Percentiles rank a stretch among this genome's conserved stretches.
These are phyloP conservation scores for Mesorhabditis spiculigera DNA, from an alignment of 2,888 invertebrate species.

Conservation along the genomic window DNA sequence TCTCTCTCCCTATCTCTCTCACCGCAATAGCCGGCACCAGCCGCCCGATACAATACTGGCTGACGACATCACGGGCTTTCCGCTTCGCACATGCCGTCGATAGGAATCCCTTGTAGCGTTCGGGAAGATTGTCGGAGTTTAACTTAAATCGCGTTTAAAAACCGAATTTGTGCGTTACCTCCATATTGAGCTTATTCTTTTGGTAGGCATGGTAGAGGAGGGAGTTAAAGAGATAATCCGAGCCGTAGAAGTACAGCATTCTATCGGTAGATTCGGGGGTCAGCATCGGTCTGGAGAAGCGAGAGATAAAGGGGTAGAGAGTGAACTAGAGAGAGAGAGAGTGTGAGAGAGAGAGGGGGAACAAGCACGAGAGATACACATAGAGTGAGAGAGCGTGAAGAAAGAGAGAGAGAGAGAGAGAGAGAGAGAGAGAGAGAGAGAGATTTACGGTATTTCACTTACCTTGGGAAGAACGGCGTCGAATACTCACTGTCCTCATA, in stretches of 20 bases:
- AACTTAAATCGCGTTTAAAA: constrained; percentile 24
- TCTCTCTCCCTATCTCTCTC: too few species aligned
- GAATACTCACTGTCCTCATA: constrained; percentile 32
- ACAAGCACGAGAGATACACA: too few species aligned
- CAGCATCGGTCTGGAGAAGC: constrained; percentile 29
- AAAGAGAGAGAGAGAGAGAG: too few species aligned
- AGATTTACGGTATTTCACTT: neutral
- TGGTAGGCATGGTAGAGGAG: constrained; percentile 55
- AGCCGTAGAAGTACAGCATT: constrained; percentile 54
- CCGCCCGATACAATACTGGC: constrained; percentile 31
- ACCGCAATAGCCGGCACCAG: constrained; percentile 37
- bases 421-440: too few species aligned
- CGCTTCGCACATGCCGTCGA: constrained; percentile 37
- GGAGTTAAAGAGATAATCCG: constrained; percentile 52
- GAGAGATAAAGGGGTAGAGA: too few species aligned
- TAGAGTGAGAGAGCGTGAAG: too few species aligned
- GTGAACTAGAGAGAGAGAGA: too few species aligned
- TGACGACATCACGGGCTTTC: constrained; percentile 9
- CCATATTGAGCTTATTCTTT: constrained; percentile 43
- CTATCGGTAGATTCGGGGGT: constrained; percentile 30
- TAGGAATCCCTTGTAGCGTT: constrained; percentile 41
- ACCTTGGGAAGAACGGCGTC: constrained; percentile 50
- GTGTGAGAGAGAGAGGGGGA: too few species aligned
- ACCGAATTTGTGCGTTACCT: constrained; percentile 22
- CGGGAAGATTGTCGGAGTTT: constrained; percentile 33